Conservation (phyloP, 2,797 vertebrate species). For the Benthosema pterotum region DNA sequence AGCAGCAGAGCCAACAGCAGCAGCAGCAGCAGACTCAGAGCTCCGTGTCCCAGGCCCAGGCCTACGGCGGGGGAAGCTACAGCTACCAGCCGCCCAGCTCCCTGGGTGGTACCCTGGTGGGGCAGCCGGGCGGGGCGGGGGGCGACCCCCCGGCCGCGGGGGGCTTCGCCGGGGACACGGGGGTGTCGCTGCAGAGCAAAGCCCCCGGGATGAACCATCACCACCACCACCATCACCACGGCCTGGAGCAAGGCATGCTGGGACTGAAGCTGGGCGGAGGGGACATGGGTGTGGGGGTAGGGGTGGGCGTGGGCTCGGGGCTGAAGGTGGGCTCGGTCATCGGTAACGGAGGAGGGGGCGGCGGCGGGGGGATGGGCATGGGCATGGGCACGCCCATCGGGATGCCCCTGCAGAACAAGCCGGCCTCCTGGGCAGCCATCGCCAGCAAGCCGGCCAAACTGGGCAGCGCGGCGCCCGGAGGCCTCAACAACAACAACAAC, state of each 20-base stretch:
- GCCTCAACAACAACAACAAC: slow-evolving; percentile 85
- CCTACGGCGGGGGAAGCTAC: slow-evolving; percentile 95
- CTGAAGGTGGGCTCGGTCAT: slow-evolving; percentile 94
- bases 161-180: slow-evolving; percentile 89
- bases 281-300: slow-evolving; percentile 86
- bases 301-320: slow-evolving; percentile 78
- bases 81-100: slow-evolving; percentile 97
- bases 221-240: slow-evolving; percentile 45
- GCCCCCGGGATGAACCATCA: slow-evolving; percentile 90
- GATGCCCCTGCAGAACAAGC: slow-evolving; percentile 87
- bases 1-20: not conserved
- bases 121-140: slow-evolving; percentile 80
- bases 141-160: slow-evolving; percentile 88
- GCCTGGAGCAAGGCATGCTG: slow-evolving; percentile 96
- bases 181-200: slow-evolving; percentile 83
- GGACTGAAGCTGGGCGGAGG: slow-evolving; percentile 94
- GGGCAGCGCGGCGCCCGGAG: too few species aligned
- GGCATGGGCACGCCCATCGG: slow-evolving; percentile 79
- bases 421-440: slow-evolving; percentile 96
- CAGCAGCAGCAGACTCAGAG: slow-evolving; percentile 98
- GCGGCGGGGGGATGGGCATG: too few species aligned
- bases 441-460: slow-evolving; percentile 97
- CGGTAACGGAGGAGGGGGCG: slow-evolving; percentile 85
- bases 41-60: slow-evolving; percentile 72
- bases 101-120: slow-evolving; percentile 93